Evolutionary conservation across 2,797 vertebrate genomes (phyloP), one percentile per base, ranked within the genome.

Genomic region (Brachymystax lenok): DNA sequence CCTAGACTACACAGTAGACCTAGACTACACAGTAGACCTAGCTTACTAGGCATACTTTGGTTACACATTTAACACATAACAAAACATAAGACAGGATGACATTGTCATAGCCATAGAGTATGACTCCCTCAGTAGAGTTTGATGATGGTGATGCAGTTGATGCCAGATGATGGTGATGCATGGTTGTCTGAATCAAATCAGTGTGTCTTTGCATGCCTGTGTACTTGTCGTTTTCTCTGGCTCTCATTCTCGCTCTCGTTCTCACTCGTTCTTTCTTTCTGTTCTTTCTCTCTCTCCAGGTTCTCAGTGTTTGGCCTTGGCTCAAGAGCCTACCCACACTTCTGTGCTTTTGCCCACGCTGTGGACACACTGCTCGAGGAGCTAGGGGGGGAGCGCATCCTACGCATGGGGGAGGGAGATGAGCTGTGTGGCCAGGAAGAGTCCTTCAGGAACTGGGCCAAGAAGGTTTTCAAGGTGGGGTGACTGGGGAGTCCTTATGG

Each of bases 351-450:
- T 82, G 98, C 97, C 92, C 98, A 98, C 12, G 98, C 98, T 0
- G 96, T 99, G 91, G 98, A 99, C 94, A 99, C 97, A 1, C 95
- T 99, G 75, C 94, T 99, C 87, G 98, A 98, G 82, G 98, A 99
- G 92, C 92, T 99, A 30, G 98, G 98, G 0, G 98, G 98, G n/a
- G 98, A 99, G 81, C 93, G 98, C 81, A 99, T 99, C 92, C 95
- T 99, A 83, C 97, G 96, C 90, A 99, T 99, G 98, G 96, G 96
- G 70, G 98, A 99, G 67, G 98, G 98, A 33, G 98, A 99, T 1
- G 98, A 99, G 93, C 95, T 99, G 82, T 99, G 98, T 2, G 97
- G 98, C 79, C 98, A 99, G 83, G 97, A 99, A 90, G 98, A 99
- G 87, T 96, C 98, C 71, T 99, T 99, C 93, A 95, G 98, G 91